Conservation (phyloP, 2,888 invertebrate genomes). For the Shargacucullia verbasci region DNA sequence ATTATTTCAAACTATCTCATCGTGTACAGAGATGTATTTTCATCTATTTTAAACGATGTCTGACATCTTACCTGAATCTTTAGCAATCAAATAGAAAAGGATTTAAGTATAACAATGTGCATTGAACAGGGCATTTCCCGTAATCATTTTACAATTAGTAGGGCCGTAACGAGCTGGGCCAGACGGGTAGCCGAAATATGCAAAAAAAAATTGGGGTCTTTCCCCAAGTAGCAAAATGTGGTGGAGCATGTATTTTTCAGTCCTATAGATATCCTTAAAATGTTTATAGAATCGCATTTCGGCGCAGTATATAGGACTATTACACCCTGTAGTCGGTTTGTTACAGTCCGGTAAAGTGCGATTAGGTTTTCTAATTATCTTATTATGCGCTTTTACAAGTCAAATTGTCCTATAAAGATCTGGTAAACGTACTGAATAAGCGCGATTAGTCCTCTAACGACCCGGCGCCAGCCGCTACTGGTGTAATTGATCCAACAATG, state of each 20-base stretch:
- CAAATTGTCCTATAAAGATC: constrained; percentile 3
- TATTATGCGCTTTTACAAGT: neutral
- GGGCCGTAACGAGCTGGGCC: too few species aligned
- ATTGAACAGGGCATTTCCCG: too few species aligned
- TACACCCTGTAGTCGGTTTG: neutral
- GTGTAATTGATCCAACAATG: constrained; percentile 2
- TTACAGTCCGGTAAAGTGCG: neutral
- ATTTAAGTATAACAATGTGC: too few species aligned
- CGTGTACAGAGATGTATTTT: too few species aligned
- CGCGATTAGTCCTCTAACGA: constrained; percentile 1
- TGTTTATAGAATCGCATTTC: neutral
- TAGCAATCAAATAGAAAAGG: too few species aligned
- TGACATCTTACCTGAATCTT: too few species aligned
- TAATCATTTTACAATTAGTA: too few species aligned
- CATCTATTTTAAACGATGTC: too few species aligned
- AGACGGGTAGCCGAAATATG: too few species aligned
- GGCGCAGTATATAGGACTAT: constrained; percentile 2
- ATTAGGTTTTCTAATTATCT: neutral
- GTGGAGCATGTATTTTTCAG: neutral
- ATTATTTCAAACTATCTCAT: too few species aligned
- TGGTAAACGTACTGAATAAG: neutral
- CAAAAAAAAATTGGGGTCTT: too few species aligned
- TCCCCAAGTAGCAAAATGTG: too few species aligned
- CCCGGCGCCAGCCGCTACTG: neutral
- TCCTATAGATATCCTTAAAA: neutral